These are phyloP conservation scores for Petrolisthes cinctipes DNA, from an alignment of 2,888 invertebrate species.

Conservation along the genomic window DNA sequence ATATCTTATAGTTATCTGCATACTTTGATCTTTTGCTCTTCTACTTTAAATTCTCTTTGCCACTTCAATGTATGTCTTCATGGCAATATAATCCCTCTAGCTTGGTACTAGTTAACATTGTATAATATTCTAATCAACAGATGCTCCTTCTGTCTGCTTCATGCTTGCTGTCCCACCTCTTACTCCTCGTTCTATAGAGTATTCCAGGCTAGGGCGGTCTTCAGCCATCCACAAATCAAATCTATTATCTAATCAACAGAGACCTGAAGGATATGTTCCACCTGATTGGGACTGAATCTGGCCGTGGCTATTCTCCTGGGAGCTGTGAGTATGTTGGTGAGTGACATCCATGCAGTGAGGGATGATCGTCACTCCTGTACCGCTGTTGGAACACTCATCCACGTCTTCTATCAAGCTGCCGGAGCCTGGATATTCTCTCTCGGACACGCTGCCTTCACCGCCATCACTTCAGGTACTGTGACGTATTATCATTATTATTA, in stretches of 20 bases:
- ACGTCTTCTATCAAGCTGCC: constrained; percentile 64
- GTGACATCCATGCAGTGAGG: constrained; percentile 65
- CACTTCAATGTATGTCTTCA: too few relatives aligned
- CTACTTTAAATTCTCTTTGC: too few relatives aligned
- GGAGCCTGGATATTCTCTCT: constrained; percentile 56
- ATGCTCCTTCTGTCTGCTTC: too few relatives aligned
- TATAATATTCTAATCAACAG: too few relatives aligned
- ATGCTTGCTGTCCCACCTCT: too few relatives aligned
- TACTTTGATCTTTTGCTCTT: too few relatives aligned
- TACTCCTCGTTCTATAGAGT: too few relatives aligned
- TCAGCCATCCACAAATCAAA: too few relatives aligned
- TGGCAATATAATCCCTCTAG: too few relatives aligned
- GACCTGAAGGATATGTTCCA: constrained; percentile 68
- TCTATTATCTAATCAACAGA: constrained; percentile 50
- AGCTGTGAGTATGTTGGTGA: constrained; percentile 66
- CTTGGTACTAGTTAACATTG: too few relatives aligned
- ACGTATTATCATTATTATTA: neutral
- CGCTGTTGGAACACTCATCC: constrained; percentile 57
- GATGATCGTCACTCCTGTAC: constrained; percentile 63
- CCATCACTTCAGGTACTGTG: constrained; percentile 60
- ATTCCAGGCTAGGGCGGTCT: too few relatives aligned
- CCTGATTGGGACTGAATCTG: constrained; percentile 67
- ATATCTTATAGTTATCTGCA: too few relatives aligned
- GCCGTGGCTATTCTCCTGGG: constrained; percentile 66
- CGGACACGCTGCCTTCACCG: constrained; percentile 61